A percentile compares a stretch with the other conserved stretches of the same genome.
These are phyloP conservation scores for Idaea dimidiata DNA, from an alignment of 2,888 invertebrate species.

Conservation along the genomic window DNA sequence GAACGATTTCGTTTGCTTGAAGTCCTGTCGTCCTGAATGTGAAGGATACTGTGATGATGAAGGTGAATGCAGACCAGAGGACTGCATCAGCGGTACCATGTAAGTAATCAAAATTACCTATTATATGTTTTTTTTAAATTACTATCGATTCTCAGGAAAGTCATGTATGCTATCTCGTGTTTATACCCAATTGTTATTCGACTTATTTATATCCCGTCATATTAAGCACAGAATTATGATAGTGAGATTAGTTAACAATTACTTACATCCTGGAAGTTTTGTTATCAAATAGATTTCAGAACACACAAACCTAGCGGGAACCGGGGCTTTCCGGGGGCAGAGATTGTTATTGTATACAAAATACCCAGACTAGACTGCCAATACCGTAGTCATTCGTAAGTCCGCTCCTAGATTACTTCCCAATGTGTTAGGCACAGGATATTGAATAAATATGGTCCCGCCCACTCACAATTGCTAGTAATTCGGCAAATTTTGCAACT, in stretches of 20 bases:
- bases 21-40: slow-evolving; percentile 34
- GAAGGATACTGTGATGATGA: slow-evolving; percentile 30
- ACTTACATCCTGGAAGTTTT: not conserved
- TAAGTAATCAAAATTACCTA: slow-evolving; percentile 15
- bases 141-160: not conserved
- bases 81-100: slow-evolving; percentile 13
- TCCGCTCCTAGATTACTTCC: too few species aligned
- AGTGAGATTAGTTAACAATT: not conserved
- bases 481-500: too few species aligned
- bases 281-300: not conserved
- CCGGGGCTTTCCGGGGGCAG: too few species aligned
- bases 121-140: too few species aligned
- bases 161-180: not conserved
- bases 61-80: slow-evolving; percentile 21
- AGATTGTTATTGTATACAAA: too few species aligned
- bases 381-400: too few species aligned
- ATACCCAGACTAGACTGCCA: too few species aligned
- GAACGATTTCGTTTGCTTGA: slow-evolving; percentile 27
- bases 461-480: too few species aligned
- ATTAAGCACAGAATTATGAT: not conserved
- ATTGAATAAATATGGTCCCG: too few species aligned
- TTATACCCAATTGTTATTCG: not conserved
- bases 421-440: too few species aligned
- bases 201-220: not conserved
- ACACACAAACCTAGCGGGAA: too few species aligned